Percentiles rank a stretch among this genome's conserved stretches.
Conservation (phyloP, 2,797 vertebrate genomes). For the Allochrocebus solatus region DNA sequence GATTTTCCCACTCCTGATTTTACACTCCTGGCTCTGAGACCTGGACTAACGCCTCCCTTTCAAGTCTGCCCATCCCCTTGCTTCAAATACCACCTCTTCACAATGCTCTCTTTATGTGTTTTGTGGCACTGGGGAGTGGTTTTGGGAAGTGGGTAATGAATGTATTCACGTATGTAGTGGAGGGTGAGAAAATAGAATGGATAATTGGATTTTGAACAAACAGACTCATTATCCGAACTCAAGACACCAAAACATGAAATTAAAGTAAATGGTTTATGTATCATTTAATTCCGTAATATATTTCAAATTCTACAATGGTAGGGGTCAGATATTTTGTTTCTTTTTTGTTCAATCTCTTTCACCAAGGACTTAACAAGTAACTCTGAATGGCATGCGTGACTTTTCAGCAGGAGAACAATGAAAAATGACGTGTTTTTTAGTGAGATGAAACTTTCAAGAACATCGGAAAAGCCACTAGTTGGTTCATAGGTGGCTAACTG, state of each 20-base stretch:
- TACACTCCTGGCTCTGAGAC: not conserved
- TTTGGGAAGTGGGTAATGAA: slow-evolving; percentile 44
- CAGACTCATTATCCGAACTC: slow-evolving; percentile 57
- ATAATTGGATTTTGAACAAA: slow-evolving; percentile 72
- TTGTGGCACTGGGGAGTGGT: slow-evolving; percentile 32
- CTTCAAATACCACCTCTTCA: slow-evolving; percentile 35
- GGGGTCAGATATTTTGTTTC: not conserved
- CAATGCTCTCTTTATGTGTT: slow-evolving; percentile 59
- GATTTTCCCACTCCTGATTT: slow-evolving; percentile 54
- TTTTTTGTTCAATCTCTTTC: not conserved
- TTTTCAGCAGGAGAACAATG: not conserved
- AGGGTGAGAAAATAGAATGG: slow-evolving; percentile 63
- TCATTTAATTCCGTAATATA: slow-evolving; percentile 27
- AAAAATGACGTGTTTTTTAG: not conserved
- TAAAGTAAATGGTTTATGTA: slow-evolving; percentile 40
- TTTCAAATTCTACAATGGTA: slow-evolving; percentile 9
- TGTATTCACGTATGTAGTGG: slow-evolving; percentile 15
- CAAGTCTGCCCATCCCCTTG: not conserved
- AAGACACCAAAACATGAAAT: slow-evolving; percentile 63
- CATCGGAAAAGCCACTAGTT: not conserved
- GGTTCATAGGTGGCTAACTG: not conserved
- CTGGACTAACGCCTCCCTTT: slow-evolving; percentile 37
- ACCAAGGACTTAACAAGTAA: not conserved
- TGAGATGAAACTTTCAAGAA: not conserved
- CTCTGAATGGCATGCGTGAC: not conserved